Evolutionary conservation across 2,888 invertebrate species (phyloP), one percentile per base, ranked within the genome.

Genomic region (Pachycephus smyrnensis): DNA sequence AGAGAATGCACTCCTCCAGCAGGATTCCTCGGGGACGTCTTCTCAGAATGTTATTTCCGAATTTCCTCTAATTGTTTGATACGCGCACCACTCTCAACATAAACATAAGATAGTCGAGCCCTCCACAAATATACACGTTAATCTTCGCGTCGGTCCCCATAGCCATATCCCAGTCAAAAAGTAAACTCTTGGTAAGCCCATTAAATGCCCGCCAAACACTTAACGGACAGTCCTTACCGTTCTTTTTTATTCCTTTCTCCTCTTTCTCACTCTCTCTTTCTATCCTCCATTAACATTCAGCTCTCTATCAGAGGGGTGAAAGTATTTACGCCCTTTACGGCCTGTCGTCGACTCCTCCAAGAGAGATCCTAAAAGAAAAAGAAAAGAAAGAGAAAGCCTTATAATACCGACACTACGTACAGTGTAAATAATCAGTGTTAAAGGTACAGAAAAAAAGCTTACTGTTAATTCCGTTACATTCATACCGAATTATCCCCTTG

Each of bases 91-190:
- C 77, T 75, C 71, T 76, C 75, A 76, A 81, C 84, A 77, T 83
- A 84, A 84, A 84, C 81, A 82, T 77, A 78, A 76, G 80, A 81
- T 80, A 78, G 73, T 71, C 79, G 69, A 73, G 76, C 73, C 79
- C 76, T 79, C 37, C 23, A 79, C 76, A 79, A 79, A 79, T 79
- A 79, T 76, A 79, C 79, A 36, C 73, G 74, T 74, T 74, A 74
- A 74, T 74, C 74, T 75, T 75, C 75, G 68, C 32, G 35, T 37
- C 75, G 4, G 68, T 37, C 68, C 37, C 37, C 36, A 36, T 36
- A 74, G 35, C 74, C 37, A 32, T 37, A 55, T 55, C 55, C 55
- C 15, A 55, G 23, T 55, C 55, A 55, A 55, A 55, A 33, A 71
- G 71, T 71, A 71, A 71, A 71, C 71, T 71, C 31, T 33, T 33